Evolutionary conservation across 2,797 vertebrate species (phyloP), one percentile per base, ranked within the genome.

Genomic region (Urocyon cinereoargenteus): DNA sequence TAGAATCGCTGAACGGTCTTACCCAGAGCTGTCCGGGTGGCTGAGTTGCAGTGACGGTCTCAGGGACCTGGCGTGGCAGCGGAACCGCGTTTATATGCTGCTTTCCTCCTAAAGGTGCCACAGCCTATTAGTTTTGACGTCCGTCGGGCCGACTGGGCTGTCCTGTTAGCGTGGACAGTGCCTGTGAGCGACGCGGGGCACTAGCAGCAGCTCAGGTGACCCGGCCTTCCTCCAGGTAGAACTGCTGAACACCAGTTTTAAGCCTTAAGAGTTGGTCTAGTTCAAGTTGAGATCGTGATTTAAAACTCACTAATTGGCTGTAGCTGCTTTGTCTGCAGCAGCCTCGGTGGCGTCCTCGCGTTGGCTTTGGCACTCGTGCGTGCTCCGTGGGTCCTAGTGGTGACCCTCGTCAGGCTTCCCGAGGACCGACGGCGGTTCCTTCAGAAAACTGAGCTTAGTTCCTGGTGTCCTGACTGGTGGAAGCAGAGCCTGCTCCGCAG

Each of bases 271-370:
- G 49, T 14, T 75, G 79, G 18, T 66, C 9, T 34, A 3, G 81
- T 22, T 87, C 31, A 7, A 16, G 26, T 24, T 5, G 72, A 57
- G 75, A 6, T 31, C 1, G 24, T 13, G 2, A 5, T 40, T 72
- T 34, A 28, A 5, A 87, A 79, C 16, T 26, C 26, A 2, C 77
- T 18, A 1, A 11, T 9, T 3, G 12, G 72, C n/a, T 21, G 85
- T n/a, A 66, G 16, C 34, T 12, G 0, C 13, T 34, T 28, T 18
- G 1, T 34, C 59, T 13, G 0, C 3, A 4, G 2, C 13, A 15
- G 55, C 26, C 5, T 4, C 1, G 59, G 5, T 16, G 0, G 16
- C 3, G 26, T 13, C 13, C 31, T 59, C 64, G 13, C n/a, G 3
- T 62, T 62, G 5, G 28, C 7, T 18, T 31, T 26, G 59, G 62